Base-by-base conservation (phyloP, 1,140 invertebrate genomes). In the Semibalanus balanoides region DNA sequence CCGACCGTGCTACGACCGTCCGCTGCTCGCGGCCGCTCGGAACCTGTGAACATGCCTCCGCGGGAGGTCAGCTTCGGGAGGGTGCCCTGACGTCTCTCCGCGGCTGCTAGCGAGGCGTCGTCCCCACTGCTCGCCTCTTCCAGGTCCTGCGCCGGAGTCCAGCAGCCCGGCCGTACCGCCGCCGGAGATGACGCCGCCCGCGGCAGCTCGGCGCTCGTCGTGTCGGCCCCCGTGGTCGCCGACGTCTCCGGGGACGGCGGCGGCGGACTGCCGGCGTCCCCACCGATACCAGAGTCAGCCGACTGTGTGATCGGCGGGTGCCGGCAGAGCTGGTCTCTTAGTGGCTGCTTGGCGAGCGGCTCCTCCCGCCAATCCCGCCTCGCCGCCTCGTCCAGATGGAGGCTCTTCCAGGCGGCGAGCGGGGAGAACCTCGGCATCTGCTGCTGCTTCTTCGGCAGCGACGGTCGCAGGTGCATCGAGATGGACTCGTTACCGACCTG, bases 121-220 rank as follows among this genome's bases (percentile, higher is more conserved):
- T 80, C 79, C 31, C 89, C 51, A 19, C 51, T 64, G 51, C 51
- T 64, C 7, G 51, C 51, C 1, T 88, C 86, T 19, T 88, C 86
- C 22, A 93, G 85, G 82, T 93, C 92, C 81, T 93, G 91, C 77
- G 92, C 91, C 0, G 92, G 92, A 0, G 91, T 93, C 92, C 92
- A 94, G 51, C 51, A 64, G 51, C 51, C 7, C 69, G 75, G 27
- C 70, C 77, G 64, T 7, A 78, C 76, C 22, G 78, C 76, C 0
- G 51, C 9, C 51, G 81, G 81, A 29, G 81, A 82, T 17, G 81
- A 81, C 22, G 78, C 80, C 22, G 81, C 81, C 43, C 81, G 77
- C 30, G 81, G 81, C 51, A 25, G 7, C 51, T 22, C 22, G 22
- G 11, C 51, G 14, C 11, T 64, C 11, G 14, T 64, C 11, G 14